Conservation (phyloP, 2,888 invertebrate species). For the Yponomeuta evonymella region DNA sequence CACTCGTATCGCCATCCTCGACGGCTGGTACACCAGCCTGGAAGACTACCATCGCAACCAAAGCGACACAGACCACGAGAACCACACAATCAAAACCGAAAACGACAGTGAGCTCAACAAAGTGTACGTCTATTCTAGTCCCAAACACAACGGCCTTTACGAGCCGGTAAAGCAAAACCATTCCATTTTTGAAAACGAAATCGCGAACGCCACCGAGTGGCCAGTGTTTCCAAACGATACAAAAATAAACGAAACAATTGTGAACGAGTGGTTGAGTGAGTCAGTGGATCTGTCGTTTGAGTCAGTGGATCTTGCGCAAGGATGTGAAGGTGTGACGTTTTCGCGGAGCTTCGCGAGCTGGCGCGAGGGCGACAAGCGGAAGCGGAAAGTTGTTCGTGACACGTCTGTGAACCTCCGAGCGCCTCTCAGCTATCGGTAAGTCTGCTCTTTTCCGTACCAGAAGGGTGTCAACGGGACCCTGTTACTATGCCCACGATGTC, state of each 20-base stretch:
- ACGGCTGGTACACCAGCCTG: slow-evolving; percentile 74
- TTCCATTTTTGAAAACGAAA: slow-evolving; percentile 42
- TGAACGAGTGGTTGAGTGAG: slow-evolving; percentile 7
- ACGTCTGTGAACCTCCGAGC: slow-evolving; percentile 63
- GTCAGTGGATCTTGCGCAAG: slow-evolving; percentile 32
- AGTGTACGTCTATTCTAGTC: slow-evolving; percentile 66
- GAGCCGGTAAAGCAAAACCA: slow-evolving; percentile 49
- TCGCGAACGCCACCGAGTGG: slow-evolving; percentile 18
- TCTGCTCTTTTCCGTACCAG: no score
- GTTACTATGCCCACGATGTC: no score
- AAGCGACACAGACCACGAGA: slow-evolving; percentile 52
- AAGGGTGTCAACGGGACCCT: no score
- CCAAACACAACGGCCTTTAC: slow-evolving; percentile 63
- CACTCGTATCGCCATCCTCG: slow-evolving; percentile 78
- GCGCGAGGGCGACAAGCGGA: slow-evolving; percentile 58
- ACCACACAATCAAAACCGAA: slow-evolving; percentile 40
- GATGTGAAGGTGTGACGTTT: slow-evolving; percentile 51
- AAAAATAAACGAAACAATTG: background rate
- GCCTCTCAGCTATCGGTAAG: slow-evolving; percentile 73
- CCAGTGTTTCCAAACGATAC: background rate
- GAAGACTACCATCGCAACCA: slow-evolving; percentile 49
- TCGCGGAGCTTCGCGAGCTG: slow-evolving; percentile 63
- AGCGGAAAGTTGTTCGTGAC: slow-evolving; percentile 36
- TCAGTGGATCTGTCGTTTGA: slow-evolving; percentile 17
- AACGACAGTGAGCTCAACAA: slow-evolving; percentile 61